These are phyloP conservation scores for Noturus placidus DNA, from an alignment of 2,113 vertebrate genomes.

Conservation along the genomic window DNA sequence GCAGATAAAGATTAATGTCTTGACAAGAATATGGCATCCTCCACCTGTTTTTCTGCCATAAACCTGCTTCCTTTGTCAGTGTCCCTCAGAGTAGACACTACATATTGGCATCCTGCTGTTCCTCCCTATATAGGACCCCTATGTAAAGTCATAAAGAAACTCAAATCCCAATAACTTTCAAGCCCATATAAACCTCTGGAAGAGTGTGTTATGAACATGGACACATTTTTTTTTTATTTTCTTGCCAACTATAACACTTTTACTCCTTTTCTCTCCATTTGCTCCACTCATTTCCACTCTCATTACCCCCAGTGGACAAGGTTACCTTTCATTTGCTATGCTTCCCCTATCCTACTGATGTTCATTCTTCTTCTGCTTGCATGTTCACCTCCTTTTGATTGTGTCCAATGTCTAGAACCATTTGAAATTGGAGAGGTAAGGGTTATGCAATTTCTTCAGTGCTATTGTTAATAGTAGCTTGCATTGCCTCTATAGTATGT, in stretches of 20 bases:
- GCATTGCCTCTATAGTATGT: too few relatives aligned
- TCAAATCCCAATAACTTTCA: neutral
- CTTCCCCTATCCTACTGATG: conserved; percentile 4
- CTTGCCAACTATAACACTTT: neutral
- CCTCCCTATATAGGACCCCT: neutral
- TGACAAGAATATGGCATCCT: neutral
- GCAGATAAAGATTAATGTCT: conserved; percentile 33
- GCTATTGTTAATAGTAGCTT: too few relatives aligned
- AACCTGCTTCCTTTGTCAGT: conserved; percentile 13
- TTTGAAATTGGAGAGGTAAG: too few relatives aligned
- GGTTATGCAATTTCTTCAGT: too few relatives aligned
- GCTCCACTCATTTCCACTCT: neutral
- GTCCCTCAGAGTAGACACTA: neutral
- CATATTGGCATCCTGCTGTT: neutral
- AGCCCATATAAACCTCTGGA: neutral
- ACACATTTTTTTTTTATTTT: neutral
- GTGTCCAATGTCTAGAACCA: conserved; percentile 16
- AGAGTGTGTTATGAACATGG: neutral
- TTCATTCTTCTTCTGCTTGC: conserved; percentile 11
- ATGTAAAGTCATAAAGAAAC: conserved; percentile 15
- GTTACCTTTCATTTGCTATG: neutral
- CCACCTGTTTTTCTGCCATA: conserved; percentile 19
- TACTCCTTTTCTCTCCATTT: neutral
- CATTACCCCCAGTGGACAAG: neutral
- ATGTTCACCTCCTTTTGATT: conserved; percentile 29